phyloP scores from a whole-genome alignment of 2,888 invertebrate genomes.

The Meteorus colon region DNA sequence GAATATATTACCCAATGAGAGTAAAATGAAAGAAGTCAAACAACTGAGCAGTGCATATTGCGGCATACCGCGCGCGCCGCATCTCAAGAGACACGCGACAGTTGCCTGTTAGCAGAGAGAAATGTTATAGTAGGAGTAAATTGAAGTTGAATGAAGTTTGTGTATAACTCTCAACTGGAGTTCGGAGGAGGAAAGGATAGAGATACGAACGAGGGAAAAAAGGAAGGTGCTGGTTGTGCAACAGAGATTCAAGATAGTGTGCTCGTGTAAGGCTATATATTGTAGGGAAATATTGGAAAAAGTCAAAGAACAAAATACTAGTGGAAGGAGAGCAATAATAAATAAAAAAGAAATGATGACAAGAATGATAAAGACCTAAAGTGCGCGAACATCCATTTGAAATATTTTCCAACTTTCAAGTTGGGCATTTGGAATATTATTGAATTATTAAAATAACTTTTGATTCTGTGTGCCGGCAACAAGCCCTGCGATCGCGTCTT shows the following conservation, averaged over 20 bases:
- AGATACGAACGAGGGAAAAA: neutral
- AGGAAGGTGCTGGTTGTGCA: neutral
- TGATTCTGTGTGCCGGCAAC: neutral
- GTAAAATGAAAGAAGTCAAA: neutral
- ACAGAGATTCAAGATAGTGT: constrained; percentile 15
- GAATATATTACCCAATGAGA: neutral
- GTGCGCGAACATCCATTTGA: constrained; percentile 54
- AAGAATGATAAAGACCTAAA: constrained; percentile 47
- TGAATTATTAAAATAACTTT: constrained; percentile 53
- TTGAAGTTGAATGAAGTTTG: constrained; percentile 68
- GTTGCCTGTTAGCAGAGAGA: constrained; percentile 63
- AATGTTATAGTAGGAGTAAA: constrained; percentile 66
- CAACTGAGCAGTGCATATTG: constrained; percentile 7
- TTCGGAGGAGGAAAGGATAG: constrained; percentile 56
- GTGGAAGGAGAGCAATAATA: constrained; percentile 44
- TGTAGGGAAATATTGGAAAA: constrained; percentile 42
- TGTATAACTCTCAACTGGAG: constrained; percentile 64
- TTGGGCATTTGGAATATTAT: constrained; percentile 50
- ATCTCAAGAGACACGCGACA: constrained; percentile 43
- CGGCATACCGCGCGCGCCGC: constrained; percentile 21
- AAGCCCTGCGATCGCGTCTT: neutral
- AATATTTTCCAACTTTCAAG: constrained; percentile 55
- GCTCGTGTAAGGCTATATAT: constrained; percentile 22
- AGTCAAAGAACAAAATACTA: constrained; percentile 46
- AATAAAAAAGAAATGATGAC: constrained; percentile 45